A percentile compares a stretch with the other conserved stretches of the same genome.
Conservation (phyloP, 2,113 vertebrate genomes). For the Tyrannus savana region DNA sequence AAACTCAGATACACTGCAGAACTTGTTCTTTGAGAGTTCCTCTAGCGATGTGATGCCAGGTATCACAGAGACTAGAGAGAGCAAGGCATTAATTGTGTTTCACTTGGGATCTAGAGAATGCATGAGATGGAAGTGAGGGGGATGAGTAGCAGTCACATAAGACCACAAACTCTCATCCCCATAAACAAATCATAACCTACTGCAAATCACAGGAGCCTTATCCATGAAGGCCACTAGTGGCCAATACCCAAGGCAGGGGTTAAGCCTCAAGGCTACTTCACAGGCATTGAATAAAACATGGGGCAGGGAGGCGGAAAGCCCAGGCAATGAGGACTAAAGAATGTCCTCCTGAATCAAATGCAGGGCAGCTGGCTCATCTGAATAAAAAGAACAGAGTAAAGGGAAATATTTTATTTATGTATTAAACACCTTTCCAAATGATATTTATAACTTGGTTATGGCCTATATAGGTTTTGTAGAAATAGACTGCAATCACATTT, state of each 20-base stretch:
- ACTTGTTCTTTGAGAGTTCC: not conserved
- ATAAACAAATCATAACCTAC: not conserved
- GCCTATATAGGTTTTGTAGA: not conserved
- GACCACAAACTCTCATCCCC: not conserved
- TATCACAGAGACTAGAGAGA: not conserved
- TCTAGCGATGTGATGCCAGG: not conserved
- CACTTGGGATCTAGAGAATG: not conserved
- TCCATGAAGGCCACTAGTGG: not conserved
- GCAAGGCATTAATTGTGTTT: not conserved
- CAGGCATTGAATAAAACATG: not conserved
- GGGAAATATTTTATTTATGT: not conserved
- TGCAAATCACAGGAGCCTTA: not conserved
- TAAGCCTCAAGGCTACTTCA: constrained; percentile 2
- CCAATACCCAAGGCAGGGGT: not conserved
- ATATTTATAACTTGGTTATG: not conserved
- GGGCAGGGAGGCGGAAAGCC: not conserved
- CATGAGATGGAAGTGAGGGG: not conserved
- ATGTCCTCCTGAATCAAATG: not conserved
- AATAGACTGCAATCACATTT: not conserved
- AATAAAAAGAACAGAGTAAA: not conserved
- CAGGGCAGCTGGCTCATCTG: not conserved
- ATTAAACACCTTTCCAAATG: not conserved
- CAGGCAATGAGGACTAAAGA: not conserved
- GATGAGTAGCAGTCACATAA: not conserved
- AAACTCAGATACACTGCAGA: not conserved